Evolutionary conservation across 2,113 vertebrate species (phyloP), one percentile per base, ranked within the genome.

Genomic region (Cepphus grylle): DNA sequence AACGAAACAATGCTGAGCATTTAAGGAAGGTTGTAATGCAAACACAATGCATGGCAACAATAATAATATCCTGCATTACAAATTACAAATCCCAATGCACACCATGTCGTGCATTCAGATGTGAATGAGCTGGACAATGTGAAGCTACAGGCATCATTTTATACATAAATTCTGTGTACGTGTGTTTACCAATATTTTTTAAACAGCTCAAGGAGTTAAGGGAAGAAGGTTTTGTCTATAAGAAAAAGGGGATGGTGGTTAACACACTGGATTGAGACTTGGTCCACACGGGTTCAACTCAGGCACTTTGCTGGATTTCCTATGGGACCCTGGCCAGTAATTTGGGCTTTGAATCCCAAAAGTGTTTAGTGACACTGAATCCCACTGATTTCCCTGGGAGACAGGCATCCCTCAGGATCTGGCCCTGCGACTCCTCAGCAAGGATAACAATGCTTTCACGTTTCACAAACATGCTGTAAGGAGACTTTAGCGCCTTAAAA

Each of bases 1-100:
- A 86, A 91, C 72, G 80, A 88, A 96, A 88, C 72, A 90, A 82
- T 47, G 67, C 67, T 84, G 79, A n/a, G 69, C 56, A 81, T 92
- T 92, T 96, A 90, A 92, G 72, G 92, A 61, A 84, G 63, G 67
- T 74, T 5, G 6, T 86, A 90, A 83, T 61, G 83, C 86, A 94
- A 88, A 96, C 34, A 72, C 40, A 81, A 56, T 47, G 61, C 91
- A 71, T 21, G 72, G 47, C 40, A 78, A 59, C 45, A 63, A 43
- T 50, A 86, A 80, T 86, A 81, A 91, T 53, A 71, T 18, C 56
- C 67, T 72, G 56, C 1, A 4, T 49, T 49, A 12, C 47, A 49
- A 49, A 49, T 49, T 59, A 62, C 78, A 95, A 93, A 90, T 94
- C 66, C 85, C 93, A 43, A 0, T 36, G 49, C 76, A 50, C 0